Evolutionary conservation across 2,797 vertebrate species (phyloP).

Genomic region (Darevskia nairensis): DNA sequence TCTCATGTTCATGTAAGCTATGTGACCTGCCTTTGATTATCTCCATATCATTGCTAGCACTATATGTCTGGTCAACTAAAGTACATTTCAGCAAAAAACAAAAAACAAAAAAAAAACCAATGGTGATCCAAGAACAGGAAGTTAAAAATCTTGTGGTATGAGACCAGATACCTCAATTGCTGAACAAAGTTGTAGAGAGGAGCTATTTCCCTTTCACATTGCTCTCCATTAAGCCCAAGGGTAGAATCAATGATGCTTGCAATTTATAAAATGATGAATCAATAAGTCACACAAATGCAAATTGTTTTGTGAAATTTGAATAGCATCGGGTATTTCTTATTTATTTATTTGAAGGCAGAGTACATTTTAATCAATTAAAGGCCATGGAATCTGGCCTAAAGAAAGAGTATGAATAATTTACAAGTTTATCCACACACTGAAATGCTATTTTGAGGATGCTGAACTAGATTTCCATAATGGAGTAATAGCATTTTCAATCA

Average conservation of each 20-base stretch:
- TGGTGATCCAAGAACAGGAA: not conserved
- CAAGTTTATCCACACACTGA: not conserved
- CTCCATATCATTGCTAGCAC: not conserved
- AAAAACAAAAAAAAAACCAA: not conserved
- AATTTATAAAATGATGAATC: constrained; percentile 30
- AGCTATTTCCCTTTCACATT: constrained; percentile 9
- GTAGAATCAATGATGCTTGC: constrained; percentile 23
- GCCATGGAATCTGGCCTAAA: not conserved
- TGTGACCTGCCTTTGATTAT: not conserved
- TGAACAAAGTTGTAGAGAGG: not conserved
- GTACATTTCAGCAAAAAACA: not conserved
- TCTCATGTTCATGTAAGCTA: not conserved
- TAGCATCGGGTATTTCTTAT: not conserved
- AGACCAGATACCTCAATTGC: not conserved
- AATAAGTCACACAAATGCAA: constrained; percentile 24
- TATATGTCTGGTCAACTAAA: not conserved
- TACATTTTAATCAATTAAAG: constrained; percentile 17
- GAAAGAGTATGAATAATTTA: constrained; percentile 6
- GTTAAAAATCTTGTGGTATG: not conserved
- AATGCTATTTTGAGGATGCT: constrained; percentile 17
- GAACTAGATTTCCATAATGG: constrained; percentile 12
- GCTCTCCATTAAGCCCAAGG: constrained; percentile 14
- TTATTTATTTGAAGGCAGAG: constrained; percentile 26
- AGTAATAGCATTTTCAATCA: constrained; percentile 12
- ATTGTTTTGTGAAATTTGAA: constrained; percentile 32